Evolutionary conservation across 2,797 vertebrate species (phyloP), one percentile per base, ranked within the genome.

Genomic region (Percopsis omiscomaycus): DNA sequence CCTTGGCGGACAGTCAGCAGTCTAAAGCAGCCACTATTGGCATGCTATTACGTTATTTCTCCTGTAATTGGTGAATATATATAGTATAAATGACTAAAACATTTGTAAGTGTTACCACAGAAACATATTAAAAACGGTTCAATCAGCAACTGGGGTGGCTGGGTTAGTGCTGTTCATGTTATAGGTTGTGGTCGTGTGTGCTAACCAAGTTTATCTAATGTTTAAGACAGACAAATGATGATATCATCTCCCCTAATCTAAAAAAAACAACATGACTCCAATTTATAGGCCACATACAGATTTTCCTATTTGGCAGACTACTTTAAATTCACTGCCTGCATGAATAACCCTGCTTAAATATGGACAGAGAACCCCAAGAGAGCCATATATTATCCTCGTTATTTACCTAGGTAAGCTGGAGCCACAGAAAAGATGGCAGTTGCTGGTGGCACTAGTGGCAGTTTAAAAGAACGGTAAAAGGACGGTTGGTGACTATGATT

Each of bases 321-420:
- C 46, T 76, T 79, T 71, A 79, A 62, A 77, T 62, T 71, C 69
- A 72, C 53, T 71, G 59, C 37, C 63, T 60, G 62, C 61, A 59
- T 50, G 14, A 74, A 69, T 37, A 57, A 51, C 3, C 16, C 32
- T 28, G 62, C 52, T 75, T 73, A 66, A 77, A 77, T 71, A 74
- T 72, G 66, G 78, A 75, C 63, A 73, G 58, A 3, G n/a, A 5
- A 32, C 73, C 66, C 62, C 58, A 46, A 8, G 60, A 64, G 69
- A 75, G 59, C 55, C 15, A 15, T 42, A 14, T 12, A 45, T 59
- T 12, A 52, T 59, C 66, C 37, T 55, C 51, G 71, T 50, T 52
- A 63, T 45, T 57, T 63, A 59, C 48, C 22, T 4, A 52, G 52
- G 11, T 37, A 54, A 73, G 16, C 32, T n/a, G 28, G 5, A 66